Conservation (phyloP, 2,113 vertebrate species). For the Columba livia region DNA sequence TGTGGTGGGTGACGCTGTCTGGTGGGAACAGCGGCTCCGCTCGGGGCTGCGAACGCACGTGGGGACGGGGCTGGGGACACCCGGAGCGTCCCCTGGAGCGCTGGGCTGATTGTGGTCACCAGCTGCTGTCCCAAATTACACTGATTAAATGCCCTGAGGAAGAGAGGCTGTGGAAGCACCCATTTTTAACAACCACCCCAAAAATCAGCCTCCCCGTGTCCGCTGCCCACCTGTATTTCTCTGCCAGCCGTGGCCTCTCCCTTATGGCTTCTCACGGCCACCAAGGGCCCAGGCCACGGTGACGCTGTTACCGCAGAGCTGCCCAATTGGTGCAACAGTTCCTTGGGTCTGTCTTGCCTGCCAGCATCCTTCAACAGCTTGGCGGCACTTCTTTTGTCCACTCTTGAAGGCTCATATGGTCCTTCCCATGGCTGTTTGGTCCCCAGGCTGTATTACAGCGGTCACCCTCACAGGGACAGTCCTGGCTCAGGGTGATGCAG, state of each 20-base stretch:
- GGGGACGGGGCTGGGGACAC: background rate
- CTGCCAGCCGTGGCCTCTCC: rapidly evolving
- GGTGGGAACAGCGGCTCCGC: background rate
- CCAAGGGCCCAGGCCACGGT: background rate
- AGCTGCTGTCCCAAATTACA: rapidly evolving
- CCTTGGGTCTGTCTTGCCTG: background rate
- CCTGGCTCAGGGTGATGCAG: rapidly evolving
- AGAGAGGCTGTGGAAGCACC: rapidly evolving
- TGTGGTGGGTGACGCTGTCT: background rate
- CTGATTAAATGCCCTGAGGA: background rate
- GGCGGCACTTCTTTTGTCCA: rapidly evolving
- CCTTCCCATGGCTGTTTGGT: background rate
- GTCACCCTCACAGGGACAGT: background rate
- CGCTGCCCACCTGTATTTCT: background rate
- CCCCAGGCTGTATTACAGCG: background rate
- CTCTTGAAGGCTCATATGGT: background rate
- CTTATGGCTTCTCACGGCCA: background rate
- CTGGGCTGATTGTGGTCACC: rapidly evolving
- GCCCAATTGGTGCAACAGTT: rapidly evolving
- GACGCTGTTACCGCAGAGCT: rapidly evolving
- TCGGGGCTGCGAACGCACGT: background rate
- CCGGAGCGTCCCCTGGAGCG: background rate
- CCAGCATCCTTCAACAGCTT: background rate
- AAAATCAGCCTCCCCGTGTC: background rate
- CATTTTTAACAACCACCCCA: background rate